Conservation (phyloP, 2,113 vertebrate genomes). For the Suricata suricatta region DNA sequence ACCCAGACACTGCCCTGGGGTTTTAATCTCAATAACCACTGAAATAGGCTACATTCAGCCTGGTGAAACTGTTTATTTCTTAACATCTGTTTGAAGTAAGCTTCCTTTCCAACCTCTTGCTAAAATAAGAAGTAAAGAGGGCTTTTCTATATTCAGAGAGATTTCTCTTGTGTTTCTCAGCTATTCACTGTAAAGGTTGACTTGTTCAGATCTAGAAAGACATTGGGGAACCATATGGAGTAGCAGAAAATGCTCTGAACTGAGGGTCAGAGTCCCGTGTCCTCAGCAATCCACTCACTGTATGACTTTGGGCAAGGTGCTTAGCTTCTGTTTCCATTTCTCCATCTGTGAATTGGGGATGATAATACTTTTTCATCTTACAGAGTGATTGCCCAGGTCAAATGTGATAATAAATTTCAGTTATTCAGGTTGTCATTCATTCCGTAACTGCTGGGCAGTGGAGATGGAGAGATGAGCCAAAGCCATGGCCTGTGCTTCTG, state of each 20-base stretch:
- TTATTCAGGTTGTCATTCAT: background rate
- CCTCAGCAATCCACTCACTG: background rate
- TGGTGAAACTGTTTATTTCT: conserved; percentile 44
- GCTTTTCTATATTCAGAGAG: conserved; percentile 4
- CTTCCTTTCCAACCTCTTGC: background rate
- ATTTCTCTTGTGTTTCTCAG: background rate
- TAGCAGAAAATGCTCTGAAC: background rate
- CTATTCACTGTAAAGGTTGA: background rate
- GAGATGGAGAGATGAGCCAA: background rate
- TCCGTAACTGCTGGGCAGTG: background rate
- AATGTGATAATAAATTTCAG: background rate
- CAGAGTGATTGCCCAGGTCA: background rate
- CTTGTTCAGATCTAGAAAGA: background rate
- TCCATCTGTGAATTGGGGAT: background rate
- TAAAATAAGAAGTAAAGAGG: background rate
- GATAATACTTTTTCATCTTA: background rate
- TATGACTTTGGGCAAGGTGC: too few relatives aligned
- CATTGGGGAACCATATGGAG: background rate
- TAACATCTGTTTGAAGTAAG: background rate
- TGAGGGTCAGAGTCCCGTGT: background rate
- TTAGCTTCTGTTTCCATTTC: background rate
- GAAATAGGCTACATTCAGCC: background rate
- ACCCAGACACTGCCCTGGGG: background rate
- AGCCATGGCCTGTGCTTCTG: rapidly evolving
- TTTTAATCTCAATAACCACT: conserved; percentile 53